phyloP scores from a whole-genome alignment of 2,113 vertebrate genomes.

The Lophura nycthemera region DNA sequence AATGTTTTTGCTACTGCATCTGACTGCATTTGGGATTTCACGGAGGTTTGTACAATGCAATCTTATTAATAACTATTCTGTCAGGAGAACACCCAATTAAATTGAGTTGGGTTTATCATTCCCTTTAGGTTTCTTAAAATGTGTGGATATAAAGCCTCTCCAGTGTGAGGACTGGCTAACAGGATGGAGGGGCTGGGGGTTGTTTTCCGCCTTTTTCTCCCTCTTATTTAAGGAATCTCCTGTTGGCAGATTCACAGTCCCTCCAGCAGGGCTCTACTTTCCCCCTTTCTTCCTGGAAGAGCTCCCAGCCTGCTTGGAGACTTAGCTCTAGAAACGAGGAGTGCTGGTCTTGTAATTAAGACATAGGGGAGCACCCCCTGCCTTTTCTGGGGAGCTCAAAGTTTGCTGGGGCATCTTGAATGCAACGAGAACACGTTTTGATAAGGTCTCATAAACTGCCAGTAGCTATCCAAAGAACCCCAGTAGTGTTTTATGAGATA shows the following conservation, averaged over 20 bases:
- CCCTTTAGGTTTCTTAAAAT: constrained; percentile 76
- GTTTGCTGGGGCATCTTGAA: neutral
- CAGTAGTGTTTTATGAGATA: neutral
- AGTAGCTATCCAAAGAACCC: neutral
- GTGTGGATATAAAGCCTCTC: constrained; percentile 71
- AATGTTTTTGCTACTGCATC: constrained; percentile 63
- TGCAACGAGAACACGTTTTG: neutral
- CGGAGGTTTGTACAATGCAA: constrained; percentile 69
- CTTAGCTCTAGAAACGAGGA: neutral
- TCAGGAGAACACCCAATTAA: constrained; percentile 85
- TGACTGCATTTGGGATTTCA: constrained; percentile 73
- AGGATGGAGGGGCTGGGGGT: neutral
- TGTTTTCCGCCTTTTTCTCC: neutral
- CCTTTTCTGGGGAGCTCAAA: constrained; percentile 8
- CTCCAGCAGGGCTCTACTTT: neutral
- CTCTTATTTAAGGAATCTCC: constrained; percentile 38
- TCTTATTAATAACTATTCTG: constrained; percentile 82
- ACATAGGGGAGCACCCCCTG: constrained; percentile 45
- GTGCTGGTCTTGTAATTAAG: constrained; percentile 66
- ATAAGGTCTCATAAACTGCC: neutral
- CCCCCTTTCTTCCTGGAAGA: neutral
- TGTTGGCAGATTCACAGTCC: constrained; percentile 44
- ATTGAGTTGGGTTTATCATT: constrained; percentile 79
- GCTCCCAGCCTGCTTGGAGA: constrained; percentile 22
- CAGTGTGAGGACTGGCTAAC: constrained; percentile 62